These are phyloP conservation scores for Artemia franciscana DNA, from an alignment of 1,140 invertebrate genomes.

Conservation along the genomic window DNA sequence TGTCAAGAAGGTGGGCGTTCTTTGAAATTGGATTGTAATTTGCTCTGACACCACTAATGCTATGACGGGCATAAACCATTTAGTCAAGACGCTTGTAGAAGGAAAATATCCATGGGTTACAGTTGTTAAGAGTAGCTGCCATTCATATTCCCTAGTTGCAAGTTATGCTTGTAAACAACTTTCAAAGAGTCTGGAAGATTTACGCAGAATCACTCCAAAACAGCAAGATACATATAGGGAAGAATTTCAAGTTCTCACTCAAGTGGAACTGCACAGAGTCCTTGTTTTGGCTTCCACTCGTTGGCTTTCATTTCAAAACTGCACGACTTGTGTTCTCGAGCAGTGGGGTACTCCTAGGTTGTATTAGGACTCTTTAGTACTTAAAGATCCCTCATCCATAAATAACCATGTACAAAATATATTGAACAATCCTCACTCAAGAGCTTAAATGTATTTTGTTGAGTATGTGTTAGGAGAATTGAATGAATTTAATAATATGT, in stretches of 20 bases:
- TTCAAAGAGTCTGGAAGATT: constrained; percentile 1
- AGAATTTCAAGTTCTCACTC: neutral
- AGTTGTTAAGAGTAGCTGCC: neutral
- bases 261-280: neutral
- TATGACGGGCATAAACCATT: constrained; percentile 9
- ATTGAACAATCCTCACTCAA: neutral
- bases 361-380: too few relatives aligned
- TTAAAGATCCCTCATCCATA: too few relatives aligned
- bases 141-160: neutral
- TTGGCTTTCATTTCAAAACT: constrained; percentile 3
- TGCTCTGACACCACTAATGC: constrained; percentile 12
- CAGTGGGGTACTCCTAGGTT: neutral
- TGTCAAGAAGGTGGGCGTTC: neutral
- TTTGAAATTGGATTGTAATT: constrained; percentile 7
- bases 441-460: neutral
- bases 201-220: neutral
- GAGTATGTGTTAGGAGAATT: constrained; percentile 8
- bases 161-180: constrained; percentile 1
- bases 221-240: neutral
- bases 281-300: neutral
- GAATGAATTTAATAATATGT: constrained; percentile 17
- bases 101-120: constrained; percentile 6
- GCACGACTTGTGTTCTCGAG: neutral
- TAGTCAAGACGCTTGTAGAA: constrained; percentile 9
- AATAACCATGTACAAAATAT: too few relatives aligned